phyloP scores from a whole-genome alignment of 1,140 invertebrate species.

The Eupristina koningsbergeri region DNA sequence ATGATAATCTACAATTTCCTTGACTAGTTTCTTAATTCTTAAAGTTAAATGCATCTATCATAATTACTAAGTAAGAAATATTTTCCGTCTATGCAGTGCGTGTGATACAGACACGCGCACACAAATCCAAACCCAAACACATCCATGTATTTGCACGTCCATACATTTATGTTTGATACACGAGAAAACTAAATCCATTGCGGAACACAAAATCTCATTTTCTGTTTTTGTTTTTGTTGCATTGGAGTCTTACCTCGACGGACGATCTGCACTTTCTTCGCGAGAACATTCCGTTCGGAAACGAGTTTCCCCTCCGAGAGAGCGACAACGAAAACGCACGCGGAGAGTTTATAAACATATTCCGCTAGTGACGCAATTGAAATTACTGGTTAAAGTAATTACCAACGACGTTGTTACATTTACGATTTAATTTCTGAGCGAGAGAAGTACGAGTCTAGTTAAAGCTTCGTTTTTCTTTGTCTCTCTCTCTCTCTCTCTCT shows the following conservation, averaged over 20 bases:
- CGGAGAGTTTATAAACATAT: background rate
- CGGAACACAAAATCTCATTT: background rate
- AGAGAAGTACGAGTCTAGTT: constrained; percentile 21
- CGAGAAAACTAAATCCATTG: constrained; percentile 25
- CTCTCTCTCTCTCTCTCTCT: too few relatives aligned
- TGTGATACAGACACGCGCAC: background rate
- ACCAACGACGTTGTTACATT: constrained; percentile 44
- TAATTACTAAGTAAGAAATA: background rate
- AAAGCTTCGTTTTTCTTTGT: constrained; percentile 29
- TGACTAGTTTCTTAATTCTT: background rate
- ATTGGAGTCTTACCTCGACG: constrained; percentile 36
- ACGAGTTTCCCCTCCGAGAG: constrained; percentile 37
- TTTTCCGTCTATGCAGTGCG: background rate
- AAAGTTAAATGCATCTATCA: background rate
- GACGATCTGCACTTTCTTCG: constrained; percentile 46
- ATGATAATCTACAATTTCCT: constrained; percentile 9
- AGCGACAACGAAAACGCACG: constrained; percentile 25
- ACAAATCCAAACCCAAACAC: too few relatives aligned
- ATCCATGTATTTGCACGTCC: too few relatives aligned
- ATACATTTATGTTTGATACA: background rate
- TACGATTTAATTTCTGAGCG: constrained; percentile 43
- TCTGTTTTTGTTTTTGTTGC: constrained; percentile 36
- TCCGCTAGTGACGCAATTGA: constrained; percentile 45
- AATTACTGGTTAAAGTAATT: constrained; percentile 48
- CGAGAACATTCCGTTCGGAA: constrained; percentile 26